These are phyloP conservation scores for Pseudonaja textilis DNA, from an alignment of 2,113 vertebrate species.

Conservation along the genomic window DNA sequence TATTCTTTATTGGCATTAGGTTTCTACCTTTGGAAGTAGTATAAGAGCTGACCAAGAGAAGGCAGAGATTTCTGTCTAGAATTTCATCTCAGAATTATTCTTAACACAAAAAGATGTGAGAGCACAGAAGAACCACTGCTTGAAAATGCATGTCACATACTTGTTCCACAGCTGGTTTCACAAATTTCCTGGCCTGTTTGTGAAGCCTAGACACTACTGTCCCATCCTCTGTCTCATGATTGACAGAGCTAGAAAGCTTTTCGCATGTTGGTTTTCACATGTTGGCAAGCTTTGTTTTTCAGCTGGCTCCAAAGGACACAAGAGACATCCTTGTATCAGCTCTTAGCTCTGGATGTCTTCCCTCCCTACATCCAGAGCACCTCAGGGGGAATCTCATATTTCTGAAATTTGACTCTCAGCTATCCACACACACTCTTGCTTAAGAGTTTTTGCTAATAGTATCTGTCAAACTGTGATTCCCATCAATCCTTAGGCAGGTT, in stretches of 20 bases:
- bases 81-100: not conserved
- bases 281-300: not conserved
- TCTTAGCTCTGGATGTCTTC: not conserved
- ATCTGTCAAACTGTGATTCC: not conserved
- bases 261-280: not conserved
- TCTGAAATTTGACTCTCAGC: not conserved
- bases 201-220: not conserved
- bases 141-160: not conserved
- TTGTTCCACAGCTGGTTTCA: not conserved
- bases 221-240: not conserved
- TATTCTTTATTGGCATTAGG: not conserved
- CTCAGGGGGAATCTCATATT: not conserved
- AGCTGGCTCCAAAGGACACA: not conserved
- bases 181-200: not conserved
- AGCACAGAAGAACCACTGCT: not conserved
- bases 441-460: not conserved
- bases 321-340: not conserved
- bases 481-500: not conserved
- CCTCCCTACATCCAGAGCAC: not conserved
- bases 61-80: not conserved
- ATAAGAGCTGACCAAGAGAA: not conserved
- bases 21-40: not conserved
- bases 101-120: not conserved
- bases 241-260: not conserved
- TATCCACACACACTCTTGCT: not conserved